phyloP scores from a whole-genome alignment of 2,888 invertebrate genomes.

The Cryptus armator region DNA sequence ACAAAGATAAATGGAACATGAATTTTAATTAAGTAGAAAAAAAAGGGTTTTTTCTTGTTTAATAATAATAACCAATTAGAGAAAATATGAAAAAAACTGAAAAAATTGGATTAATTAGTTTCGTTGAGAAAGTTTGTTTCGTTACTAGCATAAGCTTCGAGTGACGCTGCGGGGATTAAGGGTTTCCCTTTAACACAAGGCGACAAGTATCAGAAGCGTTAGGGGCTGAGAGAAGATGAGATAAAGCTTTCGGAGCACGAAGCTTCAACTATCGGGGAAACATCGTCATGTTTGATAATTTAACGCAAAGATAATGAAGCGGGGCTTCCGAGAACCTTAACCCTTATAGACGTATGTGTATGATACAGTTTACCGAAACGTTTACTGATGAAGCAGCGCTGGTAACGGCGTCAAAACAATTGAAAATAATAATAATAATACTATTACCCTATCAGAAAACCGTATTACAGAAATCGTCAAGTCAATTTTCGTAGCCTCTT shows the following conservation, averaged over 20 bases:
- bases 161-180: neutral
- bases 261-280: conserved; percentile 16
- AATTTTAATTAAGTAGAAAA: too few relatives aligned
- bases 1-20: too few relatives aligned
- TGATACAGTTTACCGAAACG: neutral
- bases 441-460: too few relatives aligned
- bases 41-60: too few relatives aligned
- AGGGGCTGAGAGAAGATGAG: neutral
- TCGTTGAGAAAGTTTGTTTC: neutral
- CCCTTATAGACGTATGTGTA: neutral
- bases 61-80: too few relatives aligned
- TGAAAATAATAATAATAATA: too few relatives aligned
- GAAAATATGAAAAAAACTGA: neutral
- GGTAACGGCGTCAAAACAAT: neutral
- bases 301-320: conserved; percentile 25
- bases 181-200: conserved; percentile 15
- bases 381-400: neutral
- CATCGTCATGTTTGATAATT: conserved; percentile 16
- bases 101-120: neutral
- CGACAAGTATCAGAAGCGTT: neutral
- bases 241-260: conserved; percentile 33
- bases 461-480: too few relatives aligned
- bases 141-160: neutral
- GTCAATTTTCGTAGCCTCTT: too few relatives aligned
- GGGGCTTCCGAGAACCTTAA: conserved; percentile 3